Evolutionary conservation across 2,113 vertebrate species (phyloP), one percentile per base, ranked within the genome.

Genomic region (Oncorhynchus nerka): DNA sequence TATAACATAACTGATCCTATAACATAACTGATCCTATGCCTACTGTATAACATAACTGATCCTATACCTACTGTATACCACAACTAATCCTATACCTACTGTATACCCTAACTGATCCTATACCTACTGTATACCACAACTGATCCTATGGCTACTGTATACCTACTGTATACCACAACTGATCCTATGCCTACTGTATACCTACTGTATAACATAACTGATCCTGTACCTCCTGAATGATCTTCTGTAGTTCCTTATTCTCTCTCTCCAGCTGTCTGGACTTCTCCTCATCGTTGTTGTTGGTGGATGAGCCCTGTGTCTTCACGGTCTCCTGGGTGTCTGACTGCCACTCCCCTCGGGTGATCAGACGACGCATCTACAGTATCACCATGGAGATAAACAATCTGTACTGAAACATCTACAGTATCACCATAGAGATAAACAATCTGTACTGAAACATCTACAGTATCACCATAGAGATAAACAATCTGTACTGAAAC

Each of bases 261-360:
- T 97, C 96, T 77, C 95, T 92, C 88, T 97, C 96, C 88, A 97
- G 75, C 39, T 97, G 93, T 7, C 96, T 91, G 4, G 95, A 96
- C 26, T 97, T 97, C 88, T 97, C 96, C 79, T 97, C 96, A 13
- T 97, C 96, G 0, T 97, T 96, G 90, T 97, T 97, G 85, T 96
- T 97, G 83, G 95, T 97, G n/a, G 96, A 97, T 0, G 96, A 97
- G 0, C 95, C 96, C 0, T 55, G 51, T 15, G 96, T 97, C 84
- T 96, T 96, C 94, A 96, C 94, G 59, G 96, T 95, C 87, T 97
- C 96, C 92, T 97, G 96, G 1, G 95, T 94, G 84, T 97, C 96
- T 0, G 96, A 96, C 91, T 97, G 96, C 96, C 96, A 97, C 66
- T 97, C 96, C 0, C 96, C 96, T 0, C 96, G 92, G 0, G 95